Base-by-base conservation (phyloP, 53 echinoderm and acorn worm genomes). In the Temnopleurus reevesii region DNA sequence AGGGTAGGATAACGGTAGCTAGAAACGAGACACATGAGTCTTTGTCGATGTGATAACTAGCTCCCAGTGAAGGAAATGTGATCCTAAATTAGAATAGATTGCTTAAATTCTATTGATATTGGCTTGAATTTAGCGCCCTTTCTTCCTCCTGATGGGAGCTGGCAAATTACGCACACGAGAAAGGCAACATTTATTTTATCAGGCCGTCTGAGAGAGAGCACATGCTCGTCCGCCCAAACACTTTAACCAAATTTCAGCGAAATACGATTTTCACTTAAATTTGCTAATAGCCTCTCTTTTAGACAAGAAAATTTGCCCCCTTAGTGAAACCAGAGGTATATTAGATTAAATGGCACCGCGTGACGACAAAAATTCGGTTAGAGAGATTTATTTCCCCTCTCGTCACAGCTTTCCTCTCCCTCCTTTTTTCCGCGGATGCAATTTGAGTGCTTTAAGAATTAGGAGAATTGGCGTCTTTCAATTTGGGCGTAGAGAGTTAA, bases 181-280 rank as follows among this genome's bases (percentile, higher is more conserved):
- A 45, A 86, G 64, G 63, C 61, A 86, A 86, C 64, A 86, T 86
- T 86, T 86, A 86, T 63, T 86, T 46, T 60, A 60, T 86, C 86
- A 86, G 45, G 33, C 56, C 33, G 23, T n/a, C 38, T n/a, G 17
- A 63, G 63, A 77, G n/a, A 28, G 41, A 55, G 83, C 83, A 83
- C 83, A 55, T 38, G 81, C 64, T 47, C 86, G 64, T 27, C 86
- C 64, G 44, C 86, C 59, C 64, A 60, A 84, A 86, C 64, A 45
- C 86, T 86, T 63, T 86, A 86, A 86, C 86, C 46, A 86, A 86
- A 86, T 86, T 86, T 86, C 86, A 86, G 63, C 64, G 86, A 86
- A 86, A 86, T 86, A 86, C 86, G 86, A 86, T 86, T 86, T 86
- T 60, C 86, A 63, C 86, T 86, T 86, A 86, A 86, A 63, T 86